Conservation (phyloP, 2,113 vertebrate species). For the Embiotoca jacksoni region DNA sequence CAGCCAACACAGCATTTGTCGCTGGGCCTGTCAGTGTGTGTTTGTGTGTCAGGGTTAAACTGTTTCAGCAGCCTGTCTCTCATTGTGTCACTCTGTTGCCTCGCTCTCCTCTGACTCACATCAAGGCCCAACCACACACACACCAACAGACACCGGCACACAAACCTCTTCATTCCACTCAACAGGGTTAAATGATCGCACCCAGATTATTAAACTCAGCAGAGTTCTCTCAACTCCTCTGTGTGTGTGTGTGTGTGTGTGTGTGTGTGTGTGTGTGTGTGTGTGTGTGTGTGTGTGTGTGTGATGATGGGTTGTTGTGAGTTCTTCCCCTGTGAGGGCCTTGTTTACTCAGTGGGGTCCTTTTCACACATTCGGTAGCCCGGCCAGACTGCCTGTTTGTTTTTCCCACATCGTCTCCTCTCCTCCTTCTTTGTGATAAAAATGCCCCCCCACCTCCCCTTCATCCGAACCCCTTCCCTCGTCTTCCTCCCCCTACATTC, state of each 20-base stretch:
- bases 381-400: conserved; percentile 93
- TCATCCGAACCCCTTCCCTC: conserved; percentile 61
- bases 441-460: conserved; percentile 74
- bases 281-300: conserved; percentile 60
- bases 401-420: conserved; percentile 98
- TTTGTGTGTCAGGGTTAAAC: conserved; percentile 79
- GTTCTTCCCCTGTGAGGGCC: conserved; percentile 80
- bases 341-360: conserved; percentile 85
- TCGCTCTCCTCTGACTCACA: conserved; percentile 63
- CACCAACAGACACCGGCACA: conserved; percentile 61
- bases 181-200: conserved; percentile 83
- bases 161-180: conserved; percentile 82
- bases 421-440: conserved; percentile 92
- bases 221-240: conserved; percentile 65
- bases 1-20: conserved; percentile 46
- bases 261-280: conserved; percentile 60
- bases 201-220: conserved; percentile 82
- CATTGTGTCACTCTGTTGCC: conserved; percentile 75
- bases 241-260: conserved; percentile 65
- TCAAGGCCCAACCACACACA: conserved; percentile 53
- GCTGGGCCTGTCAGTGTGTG: conserved; percentile 41
- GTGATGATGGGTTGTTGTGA: conserved; percentile 80
- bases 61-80: conserved; percentile 74
- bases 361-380: conserved; percentile 91
- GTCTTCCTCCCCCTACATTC: conserved; percentile 51